Evolutionary conservation across 2,797 vertebrate genomes (phyloP).

Genomic region (Poecilia velifera): DNA sequence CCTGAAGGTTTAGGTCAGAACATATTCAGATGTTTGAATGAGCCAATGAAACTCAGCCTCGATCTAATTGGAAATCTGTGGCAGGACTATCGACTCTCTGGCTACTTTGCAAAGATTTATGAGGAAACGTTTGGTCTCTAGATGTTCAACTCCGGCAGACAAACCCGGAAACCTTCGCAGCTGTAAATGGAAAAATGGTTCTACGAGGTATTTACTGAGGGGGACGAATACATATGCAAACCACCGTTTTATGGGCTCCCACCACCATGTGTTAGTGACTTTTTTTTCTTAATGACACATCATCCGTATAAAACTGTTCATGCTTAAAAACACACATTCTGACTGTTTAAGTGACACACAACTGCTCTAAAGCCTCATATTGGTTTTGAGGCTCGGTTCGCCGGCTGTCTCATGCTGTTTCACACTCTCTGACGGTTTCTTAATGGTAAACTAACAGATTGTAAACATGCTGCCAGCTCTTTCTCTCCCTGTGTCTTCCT

Average conservation of each 20-base stretch:
- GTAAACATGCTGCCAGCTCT: slow-evolving; percentile 89
- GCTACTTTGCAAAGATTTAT: neutral
- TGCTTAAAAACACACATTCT: slow-evolving; percentile 34
- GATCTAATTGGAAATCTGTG: neutral
- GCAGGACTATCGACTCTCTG: neutral
- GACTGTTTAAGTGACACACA: slow-evolving; percentile 20
- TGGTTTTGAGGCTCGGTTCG: slow-evolving; percentile 62
- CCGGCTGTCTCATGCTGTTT: slow-evolving; percentile 84
- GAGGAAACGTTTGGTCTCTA: neutral
- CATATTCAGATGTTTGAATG: neutral
- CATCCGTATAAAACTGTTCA: slow-evolving; percentile 17
- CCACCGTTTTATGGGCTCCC: neutral
- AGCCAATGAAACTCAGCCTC: neutral
- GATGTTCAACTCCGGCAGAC: neutral
- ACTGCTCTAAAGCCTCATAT: slow-evolving; percentile 44
- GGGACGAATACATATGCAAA: neutral
- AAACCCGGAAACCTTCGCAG: neutral
- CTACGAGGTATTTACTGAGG: neutral
- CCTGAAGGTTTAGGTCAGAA: neutral
- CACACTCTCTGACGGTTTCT: slow-evolving; percentile 90
- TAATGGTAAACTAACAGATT: slow-evolving; percentile 97
- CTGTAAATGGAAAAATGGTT: neutral
- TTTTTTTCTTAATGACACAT: slow-evolving; percentile 4
- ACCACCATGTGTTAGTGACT: neutral
- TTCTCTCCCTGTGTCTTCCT: slow-evolving; percentile 39